Percentiles rank a stretch among this genome's conserved stretches.
These are phyloP conservation scores for Acrobasis consociella DNA, from an alignment of 2,888 invertebrate species.

Conservation along the genomic window DNA sequence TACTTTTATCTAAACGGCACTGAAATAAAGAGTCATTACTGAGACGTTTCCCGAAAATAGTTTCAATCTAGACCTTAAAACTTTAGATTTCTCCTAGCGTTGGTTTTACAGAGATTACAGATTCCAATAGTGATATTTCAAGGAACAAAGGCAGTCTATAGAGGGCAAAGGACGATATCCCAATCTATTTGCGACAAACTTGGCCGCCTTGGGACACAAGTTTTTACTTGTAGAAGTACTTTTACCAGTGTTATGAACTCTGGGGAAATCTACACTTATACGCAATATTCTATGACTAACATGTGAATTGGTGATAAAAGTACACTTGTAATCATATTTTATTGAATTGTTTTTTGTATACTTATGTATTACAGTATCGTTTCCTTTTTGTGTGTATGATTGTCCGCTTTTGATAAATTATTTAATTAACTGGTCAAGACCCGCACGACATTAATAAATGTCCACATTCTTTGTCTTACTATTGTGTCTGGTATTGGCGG, in stretches of 20 bases:
- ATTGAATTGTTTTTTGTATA: no score
- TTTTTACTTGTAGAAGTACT: constrained; percentile 60
- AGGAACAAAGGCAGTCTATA: constrained; percentile 22
- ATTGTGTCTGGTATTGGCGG: no score
- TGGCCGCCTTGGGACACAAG: constrained; percentile 49
- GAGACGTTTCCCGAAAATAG: background rate
- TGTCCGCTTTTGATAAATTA: no score
- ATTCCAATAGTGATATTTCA: constrained; percentile 22
- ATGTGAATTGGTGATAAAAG: constrained; percentile 9
- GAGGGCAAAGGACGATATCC: constrained; percentile 42
- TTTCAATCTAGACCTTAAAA: background rate
- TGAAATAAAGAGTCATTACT: background rate
- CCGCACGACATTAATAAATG: no score
- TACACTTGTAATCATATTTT: background rate
- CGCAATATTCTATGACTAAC: constrained; percentile 25
- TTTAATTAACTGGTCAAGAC: no score
- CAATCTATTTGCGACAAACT: constrained; percentile 64
- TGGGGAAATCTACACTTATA: constrained; percentile 61
- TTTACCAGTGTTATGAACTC: constrained; percentile 59
- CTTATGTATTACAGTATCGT: no score
- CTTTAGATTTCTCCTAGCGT: constrained; percentile 1
- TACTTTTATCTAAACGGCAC: background rate
- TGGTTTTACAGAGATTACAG: constrained; percentile 15
- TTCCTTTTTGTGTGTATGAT: no score
- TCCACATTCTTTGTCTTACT: no score